Conservation (phyloP, 2,888 invertebrate species). For the Papilio protenor region DNA sequence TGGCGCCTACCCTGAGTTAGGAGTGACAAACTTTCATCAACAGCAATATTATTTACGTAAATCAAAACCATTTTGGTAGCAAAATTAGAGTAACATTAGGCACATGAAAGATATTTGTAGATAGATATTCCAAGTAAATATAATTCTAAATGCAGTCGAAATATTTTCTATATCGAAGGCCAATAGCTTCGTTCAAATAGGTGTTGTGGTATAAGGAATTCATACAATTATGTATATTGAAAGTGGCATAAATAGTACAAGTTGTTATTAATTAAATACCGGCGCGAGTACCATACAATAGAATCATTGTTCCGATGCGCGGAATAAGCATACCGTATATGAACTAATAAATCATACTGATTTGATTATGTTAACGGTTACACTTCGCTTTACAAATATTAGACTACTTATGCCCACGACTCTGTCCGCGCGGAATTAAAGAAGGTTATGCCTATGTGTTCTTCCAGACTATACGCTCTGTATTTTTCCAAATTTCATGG, state of each 20-base stretch:
- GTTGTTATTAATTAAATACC: conserved; percentile 36
- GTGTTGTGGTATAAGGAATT: neutral
- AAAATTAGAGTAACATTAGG: neutral
- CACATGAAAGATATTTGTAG: too few species aligned
- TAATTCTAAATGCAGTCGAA: neutral
- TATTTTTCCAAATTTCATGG: neutral
- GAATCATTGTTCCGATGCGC: conserved; percentile 62
- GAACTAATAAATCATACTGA: conserved; percentile 76
- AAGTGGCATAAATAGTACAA: neutral
- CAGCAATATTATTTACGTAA: neutral
- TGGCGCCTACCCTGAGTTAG: too few species aligned
- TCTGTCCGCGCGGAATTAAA: neutral
- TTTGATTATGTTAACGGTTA: conserved; percentile 68
- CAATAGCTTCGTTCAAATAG: neutral
- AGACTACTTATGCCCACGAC: conserved; percentile 48
- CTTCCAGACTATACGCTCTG: neutral
- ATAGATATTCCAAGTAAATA: neutral
- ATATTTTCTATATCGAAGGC: neutral
- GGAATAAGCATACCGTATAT: conserved; percentile 72
- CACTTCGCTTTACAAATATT: conserved; percentile 58
- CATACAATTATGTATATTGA: neutral
- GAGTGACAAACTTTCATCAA: too few species aligned
- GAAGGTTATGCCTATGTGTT: neutral
- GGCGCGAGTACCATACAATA: conserved; percentile 51
- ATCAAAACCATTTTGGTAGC: neutral